Evolutionary conservation across 2,113 vertebrate species (phyloP).

Genomic region (Leucoraja erinaceus): DNA sequence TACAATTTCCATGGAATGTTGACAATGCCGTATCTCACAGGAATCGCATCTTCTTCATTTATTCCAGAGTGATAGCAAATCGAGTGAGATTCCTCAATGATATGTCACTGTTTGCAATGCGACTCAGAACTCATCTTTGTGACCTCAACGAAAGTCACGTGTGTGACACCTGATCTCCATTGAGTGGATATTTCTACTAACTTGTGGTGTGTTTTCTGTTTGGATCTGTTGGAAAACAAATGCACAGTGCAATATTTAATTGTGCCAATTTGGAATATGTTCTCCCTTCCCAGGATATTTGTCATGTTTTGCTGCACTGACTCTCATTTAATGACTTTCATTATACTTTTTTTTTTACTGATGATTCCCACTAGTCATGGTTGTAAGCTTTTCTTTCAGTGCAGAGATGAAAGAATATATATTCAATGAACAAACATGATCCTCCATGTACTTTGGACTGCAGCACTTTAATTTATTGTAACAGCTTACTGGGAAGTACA

Average conservation of each 20-base stretch:
- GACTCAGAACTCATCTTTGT: neutral
- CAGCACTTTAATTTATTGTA: neutral
- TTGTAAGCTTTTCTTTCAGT: neutral
- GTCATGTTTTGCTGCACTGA: neutral
- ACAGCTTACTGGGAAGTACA: neutral
- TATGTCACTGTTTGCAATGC: neutral
- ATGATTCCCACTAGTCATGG: neutral
- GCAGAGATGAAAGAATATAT: neutral
- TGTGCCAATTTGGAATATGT: neutral
- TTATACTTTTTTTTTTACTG: too few species aligned
- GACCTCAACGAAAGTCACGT: neutral
- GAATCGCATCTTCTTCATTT: neutral
- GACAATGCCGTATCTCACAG: neutral
- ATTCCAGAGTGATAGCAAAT: neutral
- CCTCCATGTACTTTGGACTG: neutral
- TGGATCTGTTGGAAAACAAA: neutral
- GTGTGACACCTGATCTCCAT: neutral
- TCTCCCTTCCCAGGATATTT: neutral
- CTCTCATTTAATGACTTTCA: neutral
- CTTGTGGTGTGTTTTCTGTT: neutral
- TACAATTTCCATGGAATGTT: slow-evolving; percentile 15
- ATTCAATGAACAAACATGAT: neutral
- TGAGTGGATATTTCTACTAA: neutral
- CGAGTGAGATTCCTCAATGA: neutral
- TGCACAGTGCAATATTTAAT: neutral